Evolutionary conservation across 2,113 vertebrate species (phyloP).

Genomic region (Paramormyrops kingsleyae): DNA sequence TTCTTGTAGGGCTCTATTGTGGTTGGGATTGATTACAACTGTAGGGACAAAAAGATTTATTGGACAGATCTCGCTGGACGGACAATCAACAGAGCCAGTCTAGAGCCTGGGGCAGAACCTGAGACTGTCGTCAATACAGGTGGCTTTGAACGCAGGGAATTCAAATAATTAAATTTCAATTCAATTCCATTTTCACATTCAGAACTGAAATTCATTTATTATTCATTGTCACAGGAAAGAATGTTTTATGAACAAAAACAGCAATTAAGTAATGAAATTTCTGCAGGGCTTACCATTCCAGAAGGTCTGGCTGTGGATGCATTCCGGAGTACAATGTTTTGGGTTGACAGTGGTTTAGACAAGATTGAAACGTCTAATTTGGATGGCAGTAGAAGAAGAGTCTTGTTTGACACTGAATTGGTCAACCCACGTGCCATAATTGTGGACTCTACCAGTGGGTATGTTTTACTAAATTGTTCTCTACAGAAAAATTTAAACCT

Average conservation of each 20-base stretch:
- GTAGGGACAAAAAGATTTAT: slow-evolving; percentile 78
- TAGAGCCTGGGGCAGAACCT: slow-evolving; percentile 76
- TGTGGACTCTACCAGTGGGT: slow-evolving; percentile 83
- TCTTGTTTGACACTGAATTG: slow-evolving; percentile 75
- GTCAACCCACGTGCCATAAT: slow-evolving; percentile 92
- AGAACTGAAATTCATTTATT: neutral
- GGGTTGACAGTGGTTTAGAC: slow-evolving; percentile 88
- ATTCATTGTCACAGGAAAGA: neutral
- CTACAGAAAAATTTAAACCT: neutral
- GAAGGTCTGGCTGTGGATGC: slow-evolving; percentile 86
- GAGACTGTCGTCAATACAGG: slow-evolving; percentile 79
- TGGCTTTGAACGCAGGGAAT: slow-evolving; percentile 32
- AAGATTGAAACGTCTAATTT: slow-evolving; percentile 76
- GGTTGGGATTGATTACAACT: slow-evolving; percentile 88
- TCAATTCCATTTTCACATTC: neutral
- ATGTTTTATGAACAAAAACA: neutral
- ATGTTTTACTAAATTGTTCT: slow-evolving; percentile 30
- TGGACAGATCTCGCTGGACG: slow-evolving; percentile 89
- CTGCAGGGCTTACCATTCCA: slow-evolving; percentile 81
- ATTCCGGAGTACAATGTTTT: slow-evolving; percentile 75
- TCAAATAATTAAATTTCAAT: neutral
- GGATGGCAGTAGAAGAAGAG: slow-evolving; percentile 72
- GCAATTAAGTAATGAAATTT: neutral
- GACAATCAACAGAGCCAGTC: slow-evolving; percentile 73
- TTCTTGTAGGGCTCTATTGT: slow-evolving; percentile 86